phyloP scores from a whole-genome alignment of 2,113 vertebrate species.

The Silurus meridionalis region DNA sequence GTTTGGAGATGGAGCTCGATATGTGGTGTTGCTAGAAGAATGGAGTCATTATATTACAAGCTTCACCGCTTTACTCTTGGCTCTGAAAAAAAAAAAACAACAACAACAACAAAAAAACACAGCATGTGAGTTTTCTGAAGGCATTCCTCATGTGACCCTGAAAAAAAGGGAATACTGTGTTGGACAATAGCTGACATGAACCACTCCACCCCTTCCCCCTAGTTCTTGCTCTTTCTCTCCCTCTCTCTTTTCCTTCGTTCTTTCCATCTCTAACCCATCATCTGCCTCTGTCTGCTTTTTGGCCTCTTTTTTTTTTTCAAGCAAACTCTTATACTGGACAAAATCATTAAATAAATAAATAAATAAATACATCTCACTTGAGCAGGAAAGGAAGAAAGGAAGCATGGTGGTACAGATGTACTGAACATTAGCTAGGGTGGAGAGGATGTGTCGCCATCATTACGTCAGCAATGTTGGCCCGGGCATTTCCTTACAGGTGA shows the following conservation, averaged over 20 bases:
- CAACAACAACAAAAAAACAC: slow-evolving; percentile 47
- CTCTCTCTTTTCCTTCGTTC: not conserved
- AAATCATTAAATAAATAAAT: slow-evolving; percentile 20
- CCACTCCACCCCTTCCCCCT: slow-evolving; percentile 20
- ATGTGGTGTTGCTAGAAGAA: slow-evolving; percentile 51
- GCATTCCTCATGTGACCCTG: slow-evolving; percentile 56
- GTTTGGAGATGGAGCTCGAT: slow-evolving; percentile 41
- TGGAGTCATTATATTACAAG: slow-evolving; percentile 51
- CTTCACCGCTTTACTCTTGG: slow-evolving; percentile 50
- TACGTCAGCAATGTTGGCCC: slow-evolving; percentile 61
- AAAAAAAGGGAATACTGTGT: slow-evolving; percentile 55
- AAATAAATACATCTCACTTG: slow-evolving; percentile 19
- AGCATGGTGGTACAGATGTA: slow-evolving; percentile 49
- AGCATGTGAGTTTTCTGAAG: slow-evolving; percentile 56
- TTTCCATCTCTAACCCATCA: not conserved
- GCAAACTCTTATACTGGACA: slow-evolving; percentile 21
- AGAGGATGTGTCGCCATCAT: slow-evolving; percentile 60
- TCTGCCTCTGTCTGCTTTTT: not conserved
- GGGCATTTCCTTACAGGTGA: slow-evolving; percentile 65
- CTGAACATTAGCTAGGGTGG: slow-evolving; percentile 50
- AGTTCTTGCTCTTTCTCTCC: not conserved
- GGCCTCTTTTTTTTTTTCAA: not conserved
- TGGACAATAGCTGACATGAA: slow-evolving; percentile 55
- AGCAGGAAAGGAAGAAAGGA: slow-evolving; percentile 51
- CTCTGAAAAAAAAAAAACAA: slow-evolving; percentile 54